Conservation (phyloP, 2,888 invertebrate species). For the Caradrina clavipalpis region DNA sequence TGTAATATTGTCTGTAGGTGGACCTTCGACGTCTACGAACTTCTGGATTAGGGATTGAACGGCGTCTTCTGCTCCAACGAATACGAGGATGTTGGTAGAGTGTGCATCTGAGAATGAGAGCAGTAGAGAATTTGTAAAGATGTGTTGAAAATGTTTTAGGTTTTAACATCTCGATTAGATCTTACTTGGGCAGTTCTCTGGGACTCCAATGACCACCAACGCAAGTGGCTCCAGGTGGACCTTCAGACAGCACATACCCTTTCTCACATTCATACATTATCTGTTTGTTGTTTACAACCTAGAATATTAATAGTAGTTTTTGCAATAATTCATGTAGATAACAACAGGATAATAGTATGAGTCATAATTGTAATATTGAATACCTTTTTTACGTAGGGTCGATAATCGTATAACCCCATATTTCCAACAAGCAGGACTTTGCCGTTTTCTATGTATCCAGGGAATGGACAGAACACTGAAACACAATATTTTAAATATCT, state of each 20-base stretch:
- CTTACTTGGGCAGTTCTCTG: constrained; percentile 94
- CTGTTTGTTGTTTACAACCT: constrained; percentile 96
- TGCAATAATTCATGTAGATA: not conserved
- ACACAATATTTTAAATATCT: constrained; percentile 50
- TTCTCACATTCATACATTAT: constrained; percentile 99
- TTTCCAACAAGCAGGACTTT: constrained; percentile 98
- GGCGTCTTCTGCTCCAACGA: constrained; percentile 94
- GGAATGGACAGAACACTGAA: constrained; percentile 97
- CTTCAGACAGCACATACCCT: constrained; percentile 96
- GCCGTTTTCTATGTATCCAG: constrained; percentile 97
- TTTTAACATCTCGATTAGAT: not conserved
- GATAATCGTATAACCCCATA: constrained; percentile 98
- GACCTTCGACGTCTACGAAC: constrained; percentile 81
- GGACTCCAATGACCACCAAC: constrained; percentile 99
- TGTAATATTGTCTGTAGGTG: constrained; percentile 85
- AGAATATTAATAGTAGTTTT: constrained; percentile 39
- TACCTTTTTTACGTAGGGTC: constrained; percentile 97
- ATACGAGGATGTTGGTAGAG: constrained; percentile 97
- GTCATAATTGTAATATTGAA: constrained; percentile 53
- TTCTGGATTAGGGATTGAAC: constrained; percentile 88
- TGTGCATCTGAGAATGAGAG: constrained; percentile 91
- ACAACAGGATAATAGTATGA: no score
- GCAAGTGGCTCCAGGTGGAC: constrained; percentile 98
- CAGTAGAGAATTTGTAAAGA: not conserved
- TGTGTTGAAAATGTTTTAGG: no score